These are phyloP conservation scores for Falco naumanni DNA, from an alignment of 2,797 vertebrate species.

Conservation along the genomic window DNA sequence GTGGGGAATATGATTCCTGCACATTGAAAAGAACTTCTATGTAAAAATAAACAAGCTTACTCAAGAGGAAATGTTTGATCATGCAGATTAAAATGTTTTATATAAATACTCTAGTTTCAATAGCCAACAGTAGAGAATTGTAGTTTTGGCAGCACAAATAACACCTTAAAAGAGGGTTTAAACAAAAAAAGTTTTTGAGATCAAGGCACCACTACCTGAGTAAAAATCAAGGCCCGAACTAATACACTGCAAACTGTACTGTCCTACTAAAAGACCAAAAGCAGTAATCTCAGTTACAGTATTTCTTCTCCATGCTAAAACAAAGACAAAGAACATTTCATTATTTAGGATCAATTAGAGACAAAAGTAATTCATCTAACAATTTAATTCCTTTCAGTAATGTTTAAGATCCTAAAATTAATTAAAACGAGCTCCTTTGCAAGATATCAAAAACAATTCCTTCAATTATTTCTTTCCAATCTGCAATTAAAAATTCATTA, in stretches of 20 bases:
- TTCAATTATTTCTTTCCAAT: slow-evolving; percentile 34
- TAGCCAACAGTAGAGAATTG: not conserved
- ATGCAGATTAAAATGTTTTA: not conserved
- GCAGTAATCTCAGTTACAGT: not conserved
- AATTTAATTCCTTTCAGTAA: slow-evolving; percentile 11
- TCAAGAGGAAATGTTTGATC: not conserved
- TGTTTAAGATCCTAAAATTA: slow-evolving; percentile 46
- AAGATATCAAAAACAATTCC: slow-evolving; percentile 27
- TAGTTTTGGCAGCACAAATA: not conserved
- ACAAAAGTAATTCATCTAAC: not conserved
- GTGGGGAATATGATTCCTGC: not conserved
- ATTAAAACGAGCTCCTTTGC: not conserved
- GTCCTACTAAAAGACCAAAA: not conserved
- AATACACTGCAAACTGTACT: not conserved
- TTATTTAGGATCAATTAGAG: slow-evolving; percentile 16
- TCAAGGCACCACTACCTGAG: not conserved
- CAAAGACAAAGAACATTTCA: not conserved
- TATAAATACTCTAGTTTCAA: not conserved
- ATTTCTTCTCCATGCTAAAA: not conserved
- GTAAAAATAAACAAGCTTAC: not conserved
- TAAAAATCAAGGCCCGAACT: not conserved
- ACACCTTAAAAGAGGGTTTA: not conserved
- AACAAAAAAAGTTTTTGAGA: not conserved
- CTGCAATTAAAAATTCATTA: slow-evolving; percentile 61
- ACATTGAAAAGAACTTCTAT: not conserved